These are phyloP conservation scores for Stichodactyla mertensii DNA, from an alignment of 64 coral and sea anemone genomes.

Conservation along the genomic window DNA sequence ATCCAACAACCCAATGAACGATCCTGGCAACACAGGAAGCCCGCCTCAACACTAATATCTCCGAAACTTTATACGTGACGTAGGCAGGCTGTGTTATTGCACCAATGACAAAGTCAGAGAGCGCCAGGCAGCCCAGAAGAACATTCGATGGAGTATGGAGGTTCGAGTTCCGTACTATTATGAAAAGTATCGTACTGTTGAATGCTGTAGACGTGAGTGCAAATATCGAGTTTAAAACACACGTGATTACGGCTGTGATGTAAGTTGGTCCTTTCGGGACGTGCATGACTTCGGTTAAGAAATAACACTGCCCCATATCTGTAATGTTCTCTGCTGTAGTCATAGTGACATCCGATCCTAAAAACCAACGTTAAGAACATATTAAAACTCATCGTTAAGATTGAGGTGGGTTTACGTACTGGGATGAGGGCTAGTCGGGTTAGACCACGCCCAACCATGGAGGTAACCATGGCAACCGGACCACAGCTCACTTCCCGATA, in stretches of 20 bases:
- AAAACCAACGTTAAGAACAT: not conserved
- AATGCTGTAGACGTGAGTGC: not conserved
- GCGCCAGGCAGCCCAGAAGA: slow-evolving; percentile 30
- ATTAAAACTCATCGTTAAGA: not conserved
- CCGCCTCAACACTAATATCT: not conserved
- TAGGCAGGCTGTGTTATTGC: slow-evolving; percentile 35
- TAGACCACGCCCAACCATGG: too few relatives aligned
- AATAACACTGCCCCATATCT: slow-evolving; percentile 19
- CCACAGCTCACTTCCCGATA: too few relatives aligned
- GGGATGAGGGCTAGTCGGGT: too few relatives aligned
- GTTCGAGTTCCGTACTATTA: slow-evolving; percentile 18
- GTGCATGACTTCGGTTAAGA: slow-evolving; percentile 11
- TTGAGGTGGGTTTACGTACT: too few relatives aligned
- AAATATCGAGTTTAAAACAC: slow-evolving; percentile 35
- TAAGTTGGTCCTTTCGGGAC: not conserved
- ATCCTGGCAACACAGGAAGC: slow-evolving; percentile 34
- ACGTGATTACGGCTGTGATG: slow-evolving; percentile 19
- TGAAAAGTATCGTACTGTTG: slow-evolving; percentile 13
- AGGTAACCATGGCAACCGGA: too few relatives aligned
- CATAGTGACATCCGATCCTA: not conserved
- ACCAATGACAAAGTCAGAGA: slow-evolving; percentile 41
- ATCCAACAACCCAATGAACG: slow-evolving; percentile 51
- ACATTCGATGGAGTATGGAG: slow-evolving; percentile 36
- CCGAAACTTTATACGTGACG: slow-evolving; percentile 41
- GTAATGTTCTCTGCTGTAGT: slow-evolving; percentile 1